Base-by-base conservation (phyloP, 2,888 invertebrate species). In the Parochlus steinenii region DNA sequence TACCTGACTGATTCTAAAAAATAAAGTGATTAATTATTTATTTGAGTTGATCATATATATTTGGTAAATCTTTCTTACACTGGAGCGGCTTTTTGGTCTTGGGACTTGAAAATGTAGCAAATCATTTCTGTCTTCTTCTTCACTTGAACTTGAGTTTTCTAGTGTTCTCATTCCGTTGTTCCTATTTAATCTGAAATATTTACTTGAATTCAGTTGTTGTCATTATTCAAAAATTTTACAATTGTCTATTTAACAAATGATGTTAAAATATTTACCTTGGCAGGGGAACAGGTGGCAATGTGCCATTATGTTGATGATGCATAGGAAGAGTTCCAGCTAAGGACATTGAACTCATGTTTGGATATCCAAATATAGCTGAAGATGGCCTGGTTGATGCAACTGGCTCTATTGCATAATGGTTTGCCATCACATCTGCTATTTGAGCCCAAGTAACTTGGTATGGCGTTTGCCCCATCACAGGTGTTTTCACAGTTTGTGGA, bases 371-470 rank as follows among this genome's bases (percentile, higher is more conserved):
- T 67, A 85, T 71, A 4, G 82, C 83, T 3, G 82, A 82, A 1
- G 81, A 79, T 0, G 83, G 82, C 8, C 85, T 63, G 0, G 80
- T 78, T n/a, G 64, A 61, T n/a, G 66, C 65, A 45, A 72, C 69
- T 2, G 76, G 76, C 54, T 73, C 75, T 55, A 85, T 83, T 48
- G 77, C 83, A 50, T 85, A 85, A 46, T 85, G 77, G 50, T 79
- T 82, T 0, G 81, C 75, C 77, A 85, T 81, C 1, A 80, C 83
- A 50, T 89, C 87, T 1, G 83, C 80, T 33, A 86, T 78, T 48
- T 87, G 87, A 0, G 87, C 86, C 86, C 87, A 87, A 0, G 80
- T 74, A 6, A 80, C 69, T 61, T 70, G 54, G 48, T 83, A 85
- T 0, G 82, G 80, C 0, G 80, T 76, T 23, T 72, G 72, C n/a